These are phyloP conservation scores for Ovis aries DNA, from an alignment of 2,113 vertebrate species.

Conservation along the genomic window DNA sequence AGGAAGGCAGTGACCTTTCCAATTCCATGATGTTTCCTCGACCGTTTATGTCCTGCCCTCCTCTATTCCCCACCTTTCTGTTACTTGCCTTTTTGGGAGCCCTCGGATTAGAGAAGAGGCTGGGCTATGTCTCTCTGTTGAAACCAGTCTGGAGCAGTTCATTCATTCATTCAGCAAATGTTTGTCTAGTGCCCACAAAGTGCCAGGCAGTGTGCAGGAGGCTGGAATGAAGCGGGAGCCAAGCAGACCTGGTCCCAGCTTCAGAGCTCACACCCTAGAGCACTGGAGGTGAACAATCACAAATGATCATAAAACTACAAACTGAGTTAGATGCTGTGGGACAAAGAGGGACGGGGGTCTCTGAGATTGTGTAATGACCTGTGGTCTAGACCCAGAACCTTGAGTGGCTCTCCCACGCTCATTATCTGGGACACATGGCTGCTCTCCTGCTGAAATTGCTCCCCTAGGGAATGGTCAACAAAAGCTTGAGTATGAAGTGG, in stretches of 20 bases:
- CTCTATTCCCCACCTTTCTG: not conserved
- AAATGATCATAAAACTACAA: not conserved
- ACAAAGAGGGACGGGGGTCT: not conserved
- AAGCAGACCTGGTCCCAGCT: not conserved
- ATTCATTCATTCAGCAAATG: not conserved
- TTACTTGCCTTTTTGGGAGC: not conserved
- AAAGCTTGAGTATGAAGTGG: not conserved
- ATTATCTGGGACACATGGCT: not conserved
- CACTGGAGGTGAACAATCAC: not conserved
- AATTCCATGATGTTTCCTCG: not conserved
- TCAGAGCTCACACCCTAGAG: not conserved
- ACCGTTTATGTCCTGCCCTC: fast-evolving
- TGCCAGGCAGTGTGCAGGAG: not conserved
- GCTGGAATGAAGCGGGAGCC: not conserved
- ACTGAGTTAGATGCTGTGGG: not conserved
- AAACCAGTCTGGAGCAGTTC: not conserved
- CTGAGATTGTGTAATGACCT: not conserved
- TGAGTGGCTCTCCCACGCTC: not conserved
- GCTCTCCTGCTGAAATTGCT: not conserved
- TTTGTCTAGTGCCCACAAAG: not conserved
- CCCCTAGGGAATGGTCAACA: not conserved
- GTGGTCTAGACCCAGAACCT: not conserved
- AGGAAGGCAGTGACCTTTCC: not conserved
- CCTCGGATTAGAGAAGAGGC: not conserved
- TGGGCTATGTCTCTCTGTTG: not conserved